phyloP scores from a whole-genome alignment of 2,113 vertebrate genomes.

The Lagopus muta region DNA sequence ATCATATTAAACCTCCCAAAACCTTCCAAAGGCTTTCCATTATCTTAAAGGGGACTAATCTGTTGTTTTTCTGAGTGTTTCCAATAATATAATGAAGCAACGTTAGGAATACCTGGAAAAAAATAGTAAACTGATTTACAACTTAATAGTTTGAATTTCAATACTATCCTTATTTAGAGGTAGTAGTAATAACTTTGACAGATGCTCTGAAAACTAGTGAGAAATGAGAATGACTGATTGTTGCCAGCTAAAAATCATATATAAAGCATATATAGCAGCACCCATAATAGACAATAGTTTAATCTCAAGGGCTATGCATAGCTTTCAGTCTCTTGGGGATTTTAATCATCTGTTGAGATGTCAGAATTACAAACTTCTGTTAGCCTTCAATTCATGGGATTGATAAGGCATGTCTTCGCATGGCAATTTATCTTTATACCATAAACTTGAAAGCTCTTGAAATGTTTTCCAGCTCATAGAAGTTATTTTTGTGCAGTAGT shows the following conservation, averaged over 20 bases:
- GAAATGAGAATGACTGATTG: slow-evolving; percentile 15
- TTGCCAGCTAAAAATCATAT: slow-evolving; percentile 29
- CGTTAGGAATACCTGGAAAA: neutral
- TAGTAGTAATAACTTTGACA: neutral
- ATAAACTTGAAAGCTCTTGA: slow-evolving; percentile 25
- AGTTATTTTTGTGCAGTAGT: slow-evolving; percentile 54
- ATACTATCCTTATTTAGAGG: neutral
- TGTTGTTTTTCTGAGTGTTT: neutral
- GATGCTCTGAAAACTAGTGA: neutral
- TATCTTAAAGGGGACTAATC: neutral
- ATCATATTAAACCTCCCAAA: neutral
- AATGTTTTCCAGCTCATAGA: slow-evolving; percentile 42
- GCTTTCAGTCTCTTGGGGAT: slow-evolving; percentile 9
- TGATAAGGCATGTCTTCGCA: neutral
- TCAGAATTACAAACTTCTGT: slow-evolving; percentile 26
- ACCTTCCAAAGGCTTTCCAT: neutral
- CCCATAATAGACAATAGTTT: slow-evolving; percentile 23
- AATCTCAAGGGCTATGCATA: slow-evolving; percentile 7
- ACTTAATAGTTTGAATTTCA: neutral
- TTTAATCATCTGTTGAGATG: slow-evolving; percentile 30
- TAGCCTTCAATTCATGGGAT: neutral
- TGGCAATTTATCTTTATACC: slow-evolving; percentile 13
- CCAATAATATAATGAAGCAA: neutral
- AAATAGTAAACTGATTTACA: neutral
- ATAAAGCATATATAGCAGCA: neutral